Percentiles rank a stretch among this genome's conserved stretches.
These are phyloP conservation scores for Onychomys leucogaster DNA, from an alignment of 2,797 vertebrate species.

Conservation along the genomic window DNA sequence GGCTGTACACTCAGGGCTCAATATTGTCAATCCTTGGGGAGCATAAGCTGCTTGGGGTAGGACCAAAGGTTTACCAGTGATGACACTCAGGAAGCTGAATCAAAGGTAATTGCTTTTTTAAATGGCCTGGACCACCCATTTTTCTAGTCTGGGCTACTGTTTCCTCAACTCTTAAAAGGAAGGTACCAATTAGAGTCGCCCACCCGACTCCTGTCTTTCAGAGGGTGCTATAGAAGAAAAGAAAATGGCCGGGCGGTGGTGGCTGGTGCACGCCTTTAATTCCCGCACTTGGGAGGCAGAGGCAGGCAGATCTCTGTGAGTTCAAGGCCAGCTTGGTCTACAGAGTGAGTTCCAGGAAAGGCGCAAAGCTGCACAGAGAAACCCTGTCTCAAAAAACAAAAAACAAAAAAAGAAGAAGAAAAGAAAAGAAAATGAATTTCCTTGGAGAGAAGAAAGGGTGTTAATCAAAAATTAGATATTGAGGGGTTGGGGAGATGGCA, in stretches of 20 bases:
- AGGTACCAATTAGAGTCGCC: not conserved
- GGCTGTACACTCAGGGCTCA: not conserved
- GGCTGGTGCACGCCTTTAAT: no score
- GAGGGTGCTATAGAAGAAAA: not conserved
- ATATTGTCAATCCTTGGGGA: not conserved
- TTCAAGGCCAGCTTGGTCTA: no score
- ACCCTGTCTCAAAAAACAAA: no score
- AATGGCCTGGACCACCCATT: not conserved
- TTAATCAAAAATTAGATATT: not conserved
- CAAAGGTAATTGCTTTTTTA: not conserved
- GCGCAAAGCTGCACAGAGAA: no score
- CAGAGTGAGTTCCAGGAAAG: no score
- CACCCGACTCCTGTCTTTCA: not conserved
- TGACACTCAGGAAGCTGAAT: not conserved
- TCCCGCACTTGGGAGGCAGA: no score
- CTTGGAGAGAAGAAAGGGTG: not conserved
- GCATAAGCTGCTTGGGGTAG: no score
- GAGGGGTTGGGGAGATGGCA: no score
- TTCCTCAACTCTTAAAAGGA: not conserved
- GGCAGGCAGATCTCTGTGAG: no score
- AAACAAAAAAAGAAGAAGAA: no score
- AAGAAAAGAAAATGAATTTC: not conserved
- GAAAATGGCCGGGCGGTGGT: no score
- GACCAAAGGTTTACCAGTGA: not conserved
- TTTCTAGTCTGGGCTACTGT: not conserved